Percentiles rank a stretch among this genome's conserved stretches.
These are phyloP conservation scores for Acronicta aceris DNA, from an alignment of 2,888 invertebrate species.

Conservation along the genomic window DNA sequence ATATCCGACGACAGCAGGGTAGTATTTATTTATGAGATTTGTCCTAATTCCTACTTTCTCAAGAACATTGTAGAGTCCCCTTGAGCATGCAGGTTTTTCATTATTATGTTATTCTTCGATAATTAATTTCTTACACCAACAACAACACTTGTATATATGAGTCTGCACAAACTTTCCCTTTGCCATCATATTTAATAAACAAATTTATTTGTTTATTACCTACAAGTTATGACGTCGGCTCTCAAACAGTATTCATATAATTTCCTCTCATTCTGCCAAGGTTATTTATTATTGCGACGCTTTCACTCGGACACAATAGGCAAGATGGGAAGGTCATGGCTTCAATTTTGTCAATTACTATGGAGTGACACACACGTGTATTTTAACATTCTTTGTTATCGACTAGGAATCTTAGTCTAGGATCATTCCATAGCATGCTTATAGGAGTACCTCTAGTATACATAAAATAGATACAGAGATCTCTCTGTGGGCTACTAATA, in stretches of 20 bases:
- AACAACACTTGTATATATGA: not conserved
- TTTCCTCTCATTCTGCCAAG: conserved; percentile 26
- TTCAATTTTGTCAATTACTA: conserved; percentile 11
- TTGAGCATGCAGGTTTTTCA: not conserved
- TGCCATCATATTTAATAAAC: not conserved
- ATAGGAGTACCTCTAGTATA: too few species aligned
- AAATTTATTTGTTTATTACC: not conserved
- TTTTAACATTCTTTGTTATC: not conserved
- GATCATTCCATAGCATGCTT: too few species aligned
- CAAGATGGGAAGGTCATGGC: conserved; percentile 35
- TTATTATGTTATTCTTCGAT: not conserved
- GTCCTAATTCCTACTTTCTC: too few species aligned
- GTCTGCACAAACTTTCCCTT: not conserved
- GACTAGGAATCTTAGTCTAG: too few species aligned
- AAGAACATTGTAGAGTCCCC: too few species aligned
- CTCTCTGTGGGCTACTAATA: too few species aligned
- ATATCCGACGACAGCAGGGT: too few species aligned
- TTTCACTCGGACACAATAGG: conserved; percentile 41
- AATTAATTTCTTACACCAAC: not conserved
- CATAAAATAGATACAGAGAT: too few species aligned
- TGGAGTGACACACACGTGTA: not conserved
- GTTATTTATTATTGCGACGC: conserved; percentile 41
- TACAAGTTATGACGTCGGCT: not conserved
- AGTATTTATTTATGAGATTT: too few species aligned
- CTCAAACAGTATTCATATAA: conserved; percentile 7